Evolutionary conservation across 2,113 vertebrate genomes (phyloP).

Genomic region (Bombycilla garrulus): DNA sequence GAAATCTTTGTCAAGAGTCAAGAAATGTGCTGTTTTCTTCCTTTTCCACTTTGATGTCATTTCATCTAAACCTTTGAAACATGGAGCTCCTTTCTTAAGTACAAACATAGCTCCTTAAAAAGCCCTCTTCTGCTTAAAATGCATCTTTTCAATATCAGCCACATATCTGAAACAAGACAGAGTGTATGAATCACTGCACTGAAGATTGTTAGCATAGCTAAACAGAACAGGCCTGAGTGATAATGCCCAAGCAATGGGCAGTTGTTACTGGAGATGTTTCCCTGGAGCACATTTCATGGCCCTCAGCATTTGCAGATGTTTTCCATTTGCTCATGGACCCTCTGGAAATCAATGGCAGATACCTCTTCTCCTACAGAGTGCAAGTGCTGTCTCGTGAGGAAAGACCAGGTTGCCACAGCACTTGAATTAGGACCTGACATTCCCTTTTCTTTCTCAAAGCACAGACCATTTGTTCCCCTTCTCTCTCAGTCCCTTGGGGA

Average conservation of each 20-base stretch:
- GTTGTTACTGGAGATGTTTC: background rate
- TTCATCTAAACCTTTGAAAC: background rate
- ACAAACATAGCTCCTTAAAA: background rate
- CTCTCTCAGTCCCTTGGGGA: background rate
- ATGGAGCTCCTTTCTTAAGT: background rate
- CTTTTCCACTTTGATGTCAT: background rate
- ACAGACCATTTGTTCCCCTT: background rate
- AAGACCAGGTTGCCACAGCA: background rate
- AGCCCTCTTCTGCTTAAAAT: background rate
- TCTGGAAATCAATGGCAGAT: background rate
- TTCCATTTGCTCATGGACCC: background rate
- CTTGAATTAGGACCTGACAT: background rate
- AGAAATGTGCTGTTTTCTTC: background rate
- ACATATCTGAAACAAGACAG: background rate
- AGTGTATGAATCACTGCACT: background rate
- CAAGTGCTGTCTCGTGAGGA: background rate
- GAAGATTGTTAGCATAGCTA: background rate
- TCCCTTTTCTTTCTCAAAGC: background rate
- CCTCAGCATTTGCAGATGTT: background rate
- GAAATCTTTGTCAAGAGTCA: background rate
- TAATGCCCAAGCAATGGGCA: background rate
- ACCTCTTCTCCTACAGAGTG: background rate
- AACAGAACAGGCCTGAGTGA: background rate
- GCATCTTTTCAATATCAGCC: background rate
- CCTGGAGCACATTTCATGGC: background rate